A percentile compares a stretch with the other conserved stretches of the same genome.
These are phyloP conservation scores for Lasioglossum oenotherae DNA, from an alignment of 2,888 invertebrate genomes.

Conservation along the genomic window DNA sequence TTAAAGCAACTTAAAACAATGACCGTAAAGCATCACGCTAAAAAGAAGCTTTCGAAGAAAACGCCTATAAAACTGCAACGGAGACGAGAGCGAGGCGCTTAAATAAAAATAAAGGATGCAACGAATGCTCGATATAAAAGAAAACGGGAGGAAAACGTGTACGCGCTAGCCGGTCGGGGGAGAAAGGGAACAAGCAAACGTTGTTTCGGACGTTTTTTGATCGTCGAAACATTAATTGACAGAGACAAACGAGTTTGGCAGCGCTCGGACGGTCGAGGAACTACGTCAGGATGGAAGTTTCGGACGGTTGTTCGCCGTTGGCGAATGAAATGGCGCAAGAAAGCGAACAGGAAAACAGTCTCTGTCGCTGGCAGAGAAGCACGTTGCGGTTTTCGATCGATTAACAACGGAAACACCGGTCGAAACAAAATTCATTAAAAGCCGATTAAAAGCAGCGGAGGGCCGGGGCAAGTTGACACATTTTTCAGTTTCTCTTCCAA, in stretches of 20 bases:
- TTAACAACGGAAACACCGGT: not conserved
- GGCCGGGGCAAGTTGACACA: not conserved
- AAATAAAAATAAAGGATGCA: not conserved
- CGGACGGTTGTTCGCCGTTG: constrained; percentile 25
- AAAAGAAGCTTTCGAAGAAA: not conserved
- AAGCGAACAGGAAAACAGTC: constrained; percentile 19
- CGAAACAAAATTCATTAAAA: constrained; percentile 4
- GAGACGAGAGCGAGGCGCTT: not conserved
- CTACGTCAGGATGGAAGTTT: not conserved
- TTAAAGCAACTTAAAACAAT: constrained; percentile 6
- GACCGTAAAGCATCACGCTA: not conserved
- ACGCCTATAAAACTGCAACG: not conserved
- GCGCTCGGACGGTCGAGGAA: not conserved
- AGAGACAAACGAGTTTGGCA: not conserved
- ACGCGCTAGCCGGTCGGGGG: not conserved
- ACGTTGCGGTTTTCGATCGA: not conserved
- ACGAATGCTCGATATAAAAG: not conserved
- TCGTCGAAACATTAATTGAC: constrained; percentile 5
- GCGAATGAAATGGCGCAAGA: constrained; percentile 55
- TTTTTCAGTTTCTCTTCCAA: not conserved
- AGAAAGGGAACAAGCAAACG: not conserved
- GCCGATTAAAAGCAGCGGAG: not conserved
- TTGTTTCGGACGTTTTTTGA: not conserved
- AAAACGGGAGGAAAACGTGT: not conserved
- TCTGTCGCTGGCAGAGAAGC: not conserved